A percentile compares a stretch with the other conserved stretches of the same genome.
Conservation (phyloP, 23 tunicate genomes). For the Ascidia mentula region DNA sequence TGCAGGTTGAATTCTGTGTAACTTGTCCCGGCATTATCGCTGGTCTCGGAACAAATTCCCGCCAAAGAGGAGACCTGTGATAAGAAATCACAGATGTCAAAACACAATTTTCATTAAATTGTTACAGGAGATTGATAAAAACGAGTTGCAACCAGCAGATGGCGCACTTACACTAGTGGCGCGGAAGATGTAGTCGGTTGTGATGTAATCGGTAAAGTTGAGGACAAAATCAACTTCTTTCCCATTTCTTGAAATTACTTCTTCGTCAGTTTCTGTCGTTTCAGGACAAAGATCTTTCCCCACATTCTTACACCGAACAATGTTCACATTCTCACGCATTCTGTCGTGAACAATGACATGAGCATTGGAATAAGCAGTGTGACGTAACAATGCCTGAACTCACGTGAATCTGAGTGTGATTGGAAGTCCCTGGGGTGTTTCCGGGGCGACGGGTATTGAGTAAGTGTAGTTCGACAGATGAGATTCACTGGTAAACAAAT, state of each 20-base stretch:
- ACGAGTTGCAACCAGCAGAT: too few relatives aligned
- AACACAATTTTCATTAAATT: too few relatives aligned
- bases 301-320: constrained; percentile 22
- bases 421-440: constrained; percentile 53
- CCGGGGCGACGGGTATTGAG: constrained; percentile 55
- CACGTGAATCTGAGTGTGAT: constrained; percentile 63
- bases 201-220: constrained; percentile 39
- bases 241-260: constrained; percentile 3
- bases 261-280: not conserved
- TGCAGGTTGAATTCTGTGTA: constrained; percentile 41
- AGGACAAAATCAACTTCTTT: constrained; percentile 29
- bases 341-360: not conserved
- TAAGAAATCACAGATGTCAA: too few relatives aligned
- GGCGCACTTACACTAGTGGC: constrained; percentile 43
- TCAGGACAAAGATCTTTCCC: constrained; percentile 15
- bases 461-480: constrained; percentile 47
- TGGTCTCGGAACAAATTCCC: constrained; percentile 19
- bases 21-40: constrained; percentile 15
- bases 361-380: not conserved
- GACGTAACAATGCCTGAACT: constrained; percentile 7
- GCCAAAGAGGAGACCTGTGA: not conserved
- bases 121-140: too few relatives aligned
- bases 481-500: not conserved
- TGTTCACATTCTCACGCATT: constrained; percentile 6
- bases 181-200: constrained; percentile 56